These are phyloP conservation scores for Ictalurus punctatus DNA, from an alignment of 2,113 vertebrate genomes.

Conservation along the genomic window DNA sequence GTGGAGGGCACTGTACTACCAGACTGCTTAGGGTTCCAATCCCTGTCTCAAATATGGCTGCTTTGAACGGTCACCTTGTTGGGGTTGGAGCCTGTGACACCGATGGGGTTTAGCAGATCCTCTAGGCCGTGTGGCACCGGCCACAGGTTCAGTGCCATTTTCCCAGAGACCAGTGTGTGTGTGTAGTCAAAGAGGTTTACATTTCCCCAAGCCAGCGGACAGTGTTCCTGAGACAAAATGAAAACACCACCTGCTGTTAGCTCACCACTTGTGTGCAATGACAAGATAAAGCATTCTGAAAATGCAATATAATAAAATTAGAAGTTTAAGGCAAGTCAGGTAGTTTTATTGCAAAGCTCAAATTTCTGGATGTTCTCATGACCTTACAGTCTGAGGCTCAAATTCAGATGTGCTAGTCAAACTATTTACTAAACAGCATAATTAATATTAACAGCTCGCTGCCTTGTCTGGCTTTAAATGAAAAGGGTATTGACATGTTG, in stretches of 20 bases:
- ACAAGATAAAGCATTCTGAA: not conserved
- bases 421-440: not conserved
- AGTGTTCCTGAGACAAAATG: slow-evolving; percentile 84
- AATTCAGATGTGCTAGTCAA: not conserved
- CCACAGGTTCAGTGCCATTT: slow-evolving; percentile 98
- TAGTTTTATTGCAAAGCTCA: not conserved
- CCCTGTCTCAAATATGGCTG: not conserved
- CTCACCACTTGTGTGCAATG: not conserved
- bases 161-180: slow-evolving; percentile 93
- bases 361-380: not conserved
- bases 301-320: not conserved
- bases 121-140: slow-evolving; percentile 96
- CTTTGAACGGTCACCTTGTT: slow-evolving; percentile 81
- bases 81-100: slow-evolving; percentile 96
- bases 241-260: not conserved
- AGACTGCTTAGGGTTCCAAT: not conserved
- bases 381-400: not conserved
- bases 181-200: slow-evolving; percentile 98
- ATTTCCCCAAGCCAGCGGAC: slow-evolving; percentile 96
- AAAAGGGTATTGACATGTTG: not conserved
- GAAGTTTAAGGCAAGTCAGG: not conserved
- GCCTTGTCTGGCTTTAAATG: not conserved
- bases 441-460: not conserved
- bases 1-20: too few relatives aligned
- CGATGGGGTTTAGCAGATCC: slow-evolving; percentile 95